Base-by-base conservation (phyloP, 1,140 invertebrate genomes). In the Sweltsa coloradensis region DNA sequence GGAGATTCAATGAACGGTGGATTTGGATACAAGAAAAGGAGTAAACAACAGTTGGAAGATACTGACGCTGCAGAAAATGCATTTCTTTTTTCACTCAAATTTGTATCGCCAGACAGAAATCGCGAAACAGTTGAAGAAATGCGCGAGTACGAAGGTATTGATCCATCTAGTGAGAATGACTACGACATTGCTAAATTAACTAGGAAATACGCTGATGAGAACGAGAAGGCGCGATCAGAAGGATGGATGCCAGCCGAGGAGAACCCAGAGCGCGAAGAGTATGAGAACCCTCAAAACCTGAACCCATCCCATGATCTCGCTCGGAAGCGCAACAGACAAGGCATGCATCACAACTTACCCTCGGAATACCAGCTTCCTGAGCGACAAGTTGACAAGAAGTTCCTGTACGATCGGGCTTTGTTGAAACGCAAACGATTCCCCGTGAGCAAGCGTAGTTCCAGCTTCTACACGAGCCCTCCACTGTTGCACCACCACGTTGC, bases 361-460 rank as follows among this genome's bases (percentile, higher is more conserved):
- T n/a, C n/a, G n/a, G n/a, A n/a, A n/a, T n/a, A n/a, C n/a, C n/a
- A n/a, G n/a, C n/a, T n/a, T n/a, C n/a, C n/a, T n/a, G n/a, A n/a
- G n/a, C n/a, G n/a, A n/a, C n/a, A n/a, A n/a, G n/a, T n/a, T n/a
- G 27, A 18, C 27, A 18, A 44, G 7, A 40, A 40, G 16, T 40
- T 22, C 16, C 24, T 40, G 16, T 40, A 40, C 16, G 37, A 40
- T 16, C 36, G 23, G n/a, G 16, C 36, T 5, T 16, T n/a, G 5
- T 37, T 14, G 6, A 44, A 21, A 14, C 9, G 34, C 1, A 45
- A 45, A n/a, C 18, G 41, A 11, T 45, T 16, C 31, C 36, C 48
- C 3, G 37, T 50, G 5, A 50, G 41, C 7, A 50, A 50, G 21
- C 41, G 48, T 1, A 34, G 25, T 5, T 45, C 42, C 14, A 22